These are phyloP conservation scores for Chelonoidis abingdonii DNA, from an alignment of 2,113 vertebrate species.

Conservation along the genomic window DNA sequence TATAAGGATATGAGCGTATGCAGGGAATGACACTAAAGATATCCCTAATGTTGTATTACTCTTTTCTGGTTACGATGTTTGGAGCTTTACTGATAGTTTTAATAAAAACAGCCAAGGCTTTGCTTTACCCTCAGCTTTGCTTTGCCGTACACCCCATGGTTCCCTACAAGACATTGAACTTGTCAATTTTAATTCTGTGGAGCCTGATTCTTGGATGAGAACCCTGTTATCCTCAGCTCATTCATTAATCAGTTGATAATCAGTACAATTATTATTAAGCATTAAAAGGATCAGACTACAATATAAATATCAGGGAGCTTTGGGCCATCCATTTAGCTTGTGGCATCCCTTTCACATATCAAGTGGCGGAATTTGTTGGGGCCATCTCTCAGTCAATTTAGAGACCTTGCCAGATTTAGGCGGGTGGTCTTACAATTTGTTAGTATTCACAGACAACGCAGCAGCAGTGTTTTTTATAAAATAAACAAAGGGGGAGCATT, in stretches of 20 bases:
- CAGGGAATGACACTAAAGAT: too few species aligned
- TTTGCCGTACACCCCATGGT: neutral
- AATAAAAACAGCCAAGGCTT: neutral
- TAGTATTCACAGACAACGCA: neutral
- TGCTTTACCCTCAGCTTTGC: neutral
- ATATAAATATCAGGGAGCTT: neutral
- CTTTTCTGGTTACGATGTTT: neutral
- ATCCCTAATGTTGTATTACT: neutral
- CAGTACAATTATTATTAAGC: neutral
- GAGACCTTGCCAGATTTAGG: too few species aligned
- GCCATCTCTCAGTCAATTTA: too few species aligned
- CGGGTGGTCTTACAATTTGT: neutral
- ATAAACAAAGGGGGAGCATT: neutral
- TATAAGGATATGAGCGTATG: too few species aligned
- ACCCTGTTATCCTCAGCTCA: neutral
- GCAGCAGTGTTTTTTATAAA: neutral
- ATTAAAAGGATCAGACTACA: neutral
- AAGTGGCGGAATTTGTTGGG: neutral
- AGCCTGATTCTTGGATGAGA: neutral
- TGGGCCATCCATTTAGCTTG: neutral
- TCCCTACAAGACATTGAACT: neutral
- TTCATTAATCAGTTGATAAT: neutral
- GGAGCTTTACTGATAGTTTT: neutral
- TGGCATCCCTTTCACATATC: neutral
- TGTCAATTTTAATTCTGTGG: neutral